Evolutionary conservation across 2,888 invertebrate genomes (phyloP).

Genomic region (Anthophora plumipes): DNA sequence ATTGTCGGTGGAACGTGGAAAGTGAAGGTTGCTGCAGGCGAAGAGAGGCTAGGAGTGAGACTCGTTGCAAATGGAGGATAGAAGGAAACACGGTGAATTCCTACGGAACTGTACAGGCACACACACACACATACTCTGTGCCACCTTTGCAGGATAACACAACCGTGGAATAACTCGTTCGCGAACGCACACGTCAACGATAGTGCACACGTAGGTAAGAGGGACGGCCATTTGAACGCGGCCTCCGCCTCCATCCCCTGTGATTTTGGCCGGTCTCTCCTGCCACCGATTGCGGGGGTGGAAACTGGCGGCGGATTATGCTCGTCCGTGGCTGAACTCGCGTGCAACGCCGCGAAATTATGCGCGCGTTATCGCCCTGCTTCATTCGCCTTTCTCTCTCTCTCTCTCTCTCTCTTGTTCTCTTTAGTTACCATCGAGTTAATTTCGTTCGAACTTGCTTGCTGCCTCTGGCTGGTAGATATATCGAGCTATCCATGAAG

Average conservation of each 20-base stretch:
- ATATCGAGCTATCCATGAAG: not conserved
- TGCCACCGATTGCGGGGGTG: conserved; percentile 35
- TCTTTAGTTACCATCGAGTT: conserved; percentile 39
- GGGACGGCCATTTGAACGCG: conserved; percentile 27
- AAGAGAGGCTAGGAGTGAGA: conserved; percentile 16
- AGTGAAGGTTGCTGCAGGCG: conserved; percentile 63
- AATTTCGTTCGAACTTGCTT: conserved; percentile 20
- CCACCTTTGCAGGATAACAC: conserved; percentile 8
- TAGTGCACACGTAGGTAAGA: not conserved
- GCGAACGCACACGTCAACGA: conserved; percentile 1
- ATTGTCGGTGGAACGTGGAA: conserved; percentile 77
- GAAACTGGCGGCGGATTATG: conserved; percentile 47
- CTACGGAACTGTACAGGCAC: not conserved
- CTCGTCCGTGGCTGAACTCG: conserved; percentile 49
- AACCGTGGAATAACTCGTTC: conserved; percentile 5
- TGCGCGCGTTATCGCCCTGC: conserved; percentile 32
- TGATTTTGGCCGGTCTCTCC: conserved; percentile 55
- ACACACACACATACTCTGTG: not conserved
- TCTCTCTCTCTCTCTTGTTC: too few relatives aligned
- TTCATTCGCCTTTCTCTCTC: too few relatives aligned
- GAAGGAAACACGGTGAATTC: conserved; percentile 16
- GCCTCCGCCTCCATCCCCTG: not conserved
- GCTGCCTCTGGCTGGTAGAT: too few relatives aligned
- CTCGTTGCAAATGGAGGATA: conserved; percentile 19
- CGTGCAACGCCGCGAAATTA: conserved; percentile 47